These are phyloP conservation scores for Prosopocoilus inquinatus DNA, from an alignment of 2,888 invertebrate species.

Conservation along the genomic window DNA sequence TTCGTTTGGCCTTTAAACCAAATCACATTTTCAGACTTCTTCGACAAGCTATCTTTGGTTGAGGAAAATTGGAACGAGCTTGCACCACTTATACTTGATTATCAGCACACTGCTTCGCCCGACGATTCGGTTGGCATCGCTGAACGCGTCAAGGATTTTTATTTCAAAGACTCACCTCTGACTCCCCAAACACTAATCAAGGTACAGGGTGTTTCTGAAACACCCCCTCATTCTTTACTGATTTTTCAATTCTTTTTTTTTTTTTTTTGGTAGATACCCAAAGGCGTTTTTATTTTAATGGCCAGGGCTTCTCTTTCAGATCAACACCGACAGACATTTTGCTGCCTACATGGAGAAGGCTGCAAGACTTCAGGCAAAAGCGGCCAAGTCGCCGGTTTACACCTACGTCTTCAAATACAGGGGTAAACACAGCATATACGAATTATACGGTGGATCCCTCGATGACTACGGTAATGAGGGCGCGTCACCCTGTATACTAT, in stretches of 20 bases:
- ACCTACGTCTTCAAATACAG: constrained; percentile 46
- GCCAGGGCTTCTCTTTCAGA: too few species aligned
- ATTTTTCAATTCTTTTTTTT: too few species aligned
- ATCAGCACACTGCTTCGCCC: constrained; percentile 57
- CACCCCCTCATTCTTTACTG: too few species aligned
- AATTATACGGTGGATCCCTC: not conserved
- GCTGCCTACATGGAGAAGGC: constrained; percentile 55
- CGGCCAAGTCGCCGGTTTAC: constrained; percentile 58
- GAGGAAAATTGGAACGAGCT: constrained; percentile 60
- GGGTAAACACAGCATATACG: constrained; percentile 11
- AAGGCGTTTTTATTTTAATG: too few species aligned
- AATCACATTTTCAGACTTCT: constrained; percentile 35
- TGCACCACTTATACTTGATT: constrained; percentile 63
- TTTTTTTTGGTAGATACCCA: too few species aligned
- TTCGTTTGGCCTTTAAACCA: too few species aligned
- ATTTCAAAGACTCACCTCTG: constrained; percentile 53
- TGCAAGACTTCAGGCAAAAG: constrained; percentile 56
- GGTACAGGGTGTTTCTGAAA: not conserved
- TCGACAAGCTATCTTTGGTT: constrained; percentile 44
- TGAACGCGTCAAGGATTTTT: constrained; percentile 56
- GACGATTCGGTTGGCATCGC: constrained; percentile 52
- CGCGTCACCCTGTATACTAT: too few species aligned
- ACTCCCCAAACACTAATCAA: not conserved
- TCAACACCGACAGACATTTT: constrained; percentile 63
- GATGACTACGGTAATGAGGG: not conserved